Evolutionary conservation across 2,113 vertebrate genomes (phyloP).

Genomic region (Gasterosteus aculeatus): DNA sequence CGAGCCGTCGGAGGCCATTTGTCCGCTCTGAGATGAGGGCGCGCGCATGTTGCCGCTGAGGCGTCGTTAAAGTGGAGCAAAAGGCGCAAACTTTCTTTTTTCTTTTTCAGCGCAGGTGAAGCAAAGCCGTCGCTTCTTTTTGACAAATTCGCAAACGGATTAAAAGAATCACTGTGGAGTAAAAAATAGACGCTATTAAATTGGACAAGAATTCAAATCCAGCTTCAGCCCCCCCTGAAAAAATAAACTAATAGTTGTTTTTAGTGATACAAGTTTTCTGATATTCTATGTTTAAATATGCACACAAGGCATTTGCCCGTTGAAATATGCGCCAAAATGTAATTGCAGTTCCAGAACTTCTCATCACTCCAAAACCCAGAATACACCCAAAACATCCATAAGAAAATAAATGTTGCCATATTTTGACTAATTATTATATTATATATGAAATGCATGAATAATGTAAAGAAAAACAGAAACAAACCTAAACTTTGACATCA

Average conservation of each 20-base stretch:
- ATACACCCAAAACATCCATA: not conserved
- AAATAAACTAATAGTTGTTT: no score
- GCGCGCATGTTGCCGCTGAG: not conserved
- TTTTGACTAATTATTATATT: not conserved
- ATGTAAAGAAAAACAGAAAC: no score
- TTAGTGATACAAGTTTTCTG: no score
- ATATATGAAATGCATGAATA: not conserved
- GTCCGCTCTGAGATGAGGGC: not conserved
- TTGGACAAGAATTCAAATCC: no score
- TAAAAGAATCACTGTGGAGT: not conserved
- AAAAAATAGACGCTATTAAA: not conserved
- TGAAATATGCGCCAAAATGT: no score
- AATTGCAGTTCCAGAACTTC: not conserved
- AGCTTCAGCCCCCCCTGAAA: no score
- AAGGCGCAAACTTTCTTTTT: not conserved
- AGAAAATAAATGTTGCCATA: not conserved
- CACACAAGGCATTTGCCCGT: no score
- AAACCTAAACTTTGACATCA: no score
- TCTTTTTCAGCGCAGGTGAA: not conserved
- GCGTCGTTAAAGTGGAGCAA: not conserved
- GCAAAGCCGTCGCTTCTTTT: not conserved
- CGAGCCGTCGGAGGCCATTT: not conserved
- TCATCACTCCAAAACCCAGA: not conserved
- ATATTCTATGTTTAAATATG: no score
- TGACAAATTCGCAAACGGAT: not conserved